Conservation (phyloP, 2,113 vertebrate species). For the Erythrolamprus reginae region DNA sequence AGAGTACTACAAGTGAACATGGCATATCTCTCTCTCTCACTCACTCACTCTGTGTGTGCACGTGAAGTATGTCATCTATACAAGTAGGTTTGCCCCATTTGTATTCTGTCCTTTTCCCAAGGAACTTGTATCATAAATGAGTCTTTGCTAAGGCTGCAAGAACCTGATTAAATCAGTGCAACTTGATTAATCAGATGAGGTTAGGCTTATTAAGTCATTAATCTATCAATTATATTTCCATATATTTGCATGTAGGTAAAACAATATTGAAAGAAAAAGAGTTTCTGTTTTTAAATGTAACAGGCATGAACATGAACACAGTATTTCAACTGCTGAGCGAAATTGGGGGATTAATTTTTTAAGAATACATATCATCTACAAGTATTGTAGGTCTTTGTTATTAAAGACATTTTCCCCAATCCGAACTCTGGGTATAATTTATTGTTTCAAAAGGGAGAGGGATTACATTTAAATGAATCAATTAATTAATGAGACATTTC, state of each 20-base stretch:
- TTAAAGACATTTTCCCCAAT: background rate
- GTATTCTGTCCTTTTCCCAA: background rate
- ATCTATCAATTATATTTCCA: background rate
- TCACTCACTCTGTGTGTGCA: background rate
- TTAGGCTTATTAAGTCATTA: background rate
- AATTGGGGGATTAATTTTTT: background rate
- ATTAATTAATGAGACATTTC: background rate
- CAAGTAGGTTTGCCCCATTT: background rate
- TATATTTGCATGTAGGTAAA: background rate
- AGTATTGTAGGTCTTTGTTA: background rate
- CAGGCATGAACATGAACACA: background rate
- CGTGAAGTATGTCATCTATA: background rate
- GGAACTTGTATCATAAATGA: background rate
- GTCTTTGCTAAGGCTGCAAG: background rate
- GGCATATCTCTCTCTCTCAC: accelerated
- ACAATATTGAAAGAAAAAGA: background rate
- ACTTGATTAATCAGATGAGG: background rate
- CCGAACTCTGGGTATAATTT: background rate
- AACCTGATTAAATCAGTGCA: background rate
- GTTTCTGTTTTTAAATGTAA: background rate
- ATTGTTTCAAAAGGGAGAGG: background rate
- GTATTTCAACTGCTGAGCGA: background rate
- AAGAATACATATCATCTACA: background rate
- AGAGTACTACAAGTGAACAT: constrained; percentile 34
- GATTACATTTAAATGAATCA: background rate